Percentiles rank a stretch among this genome's conserved stretches.
phyloP scores from a whole-genome alignment of 2,797 vertebrate genomes.

The Staurois parvus region DNA sequence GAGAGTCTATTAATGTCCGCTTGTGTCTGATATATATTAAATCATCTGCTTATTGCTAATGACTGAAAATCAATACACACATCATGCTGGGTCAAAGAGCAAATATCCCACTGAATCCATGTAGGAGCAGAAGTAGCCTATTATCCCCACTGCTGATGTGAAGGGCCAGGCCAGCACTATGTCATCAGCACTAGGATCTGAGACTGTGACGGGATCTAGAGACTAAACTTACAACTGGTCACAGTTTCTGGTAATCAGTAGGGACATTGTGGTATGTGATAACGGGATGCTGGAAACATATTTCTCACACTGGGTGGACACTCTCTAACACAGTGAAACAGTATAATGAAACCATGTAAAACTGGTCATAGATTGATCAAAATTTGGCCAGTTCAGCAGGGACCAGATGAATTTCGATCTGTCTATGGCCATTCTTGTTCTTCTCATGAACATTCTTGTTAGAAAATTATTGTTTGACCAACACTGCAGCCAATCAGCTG shows the following conservation, averaged over 20 bases:
- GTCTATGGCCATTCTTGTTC: no score
- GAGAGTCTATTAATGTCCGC: slow-evolving; percentile 18
- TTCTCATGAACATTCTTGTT: no score
- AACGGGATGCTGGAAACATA: neutral
- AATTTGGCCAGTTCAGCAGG: no score
- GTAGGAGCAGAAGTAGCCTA: neutral
- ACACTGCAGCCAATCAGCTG: no score
- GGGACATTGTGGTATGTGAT: neutral
- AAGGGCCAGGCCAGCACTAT: neutral
- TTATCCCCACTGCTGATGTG: neutral
- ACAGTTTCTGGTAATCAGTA: neutral
- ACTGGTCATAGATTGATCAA: no score
- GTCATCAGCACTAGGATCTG: slow-evolving; percentile 2
- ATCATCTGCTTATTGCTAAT: slow-evolving; percentile 36
- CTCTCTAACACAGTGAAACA: no score
- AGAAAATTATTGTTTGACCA: no score
- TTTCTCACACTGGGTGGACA: neutral
- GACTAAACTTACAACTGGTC: neutral
- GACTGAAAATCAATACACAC: slow-evolving; percentile 34
- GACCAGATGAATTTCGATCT: no score
- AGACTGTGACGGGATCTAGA: neutral
- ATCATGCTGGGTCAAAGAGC: slow-evolving; percentile 32
- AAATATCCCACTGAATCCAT: neutral
- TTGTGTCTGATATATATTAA: slow-evolving; percentile 2
- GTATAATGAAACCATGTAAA: no score